Base-by-base conservation (phyloP, 2,888 invertebrate genomes). In the Mesorhabditis sp. region DNA sequence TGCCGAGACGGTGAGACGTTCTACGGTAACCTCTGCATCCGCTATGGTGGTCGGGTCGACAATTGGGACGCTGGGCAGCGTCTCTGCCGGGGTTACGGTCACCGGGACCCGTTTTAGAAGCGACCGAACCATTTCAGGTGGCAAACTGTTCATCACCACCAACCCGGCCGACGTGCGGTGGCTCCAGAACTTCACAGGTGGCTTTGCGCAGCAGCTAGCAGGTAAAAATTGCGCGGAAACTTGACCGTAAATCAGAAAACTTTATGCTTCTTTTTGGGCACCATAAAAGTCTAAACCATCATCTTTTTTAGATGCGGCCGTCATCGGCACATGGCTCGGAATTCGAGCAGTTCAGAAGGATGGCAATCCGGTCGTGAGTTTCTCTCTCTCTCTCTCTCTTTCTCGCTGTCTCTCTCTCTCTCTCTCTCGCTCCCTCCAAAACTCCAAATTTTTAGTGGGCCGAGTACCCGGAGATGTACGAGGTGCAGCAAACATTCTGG, bases 401-500 rank as follows among this genome's bases (percentile, higher is more conserved):
- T 28, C 28, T 1, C 28, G 1, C 28, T 28, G 1, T 28, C 28
- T 28, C 28, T 28, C 28, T 28, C 28, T 28, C 28, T 28, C 28
- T 28, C 28, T 28, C 28, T 28, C 28, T 28, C 28, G 28, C 28
- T 28, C 28, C 28, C 28, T 28, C 58, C 7, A 50, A 50, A 50
- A 13, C n/a, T 50, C 7, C 58, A 50, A 50, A 50, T 50, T 50
- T 50, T 50, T 50, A 50, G 58, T 79, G 76, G 76, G 76, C 77
- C 2, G 73, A 69, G 13, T 76, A 74, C 65, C 79, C 79, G 0
- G 73, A 74, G n/a, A 70, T 70, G 28, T 74, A 74, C 67, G 45
- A 75, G 61, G 71, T 79, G 4, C 66, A 68, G 1, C 67, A 77
- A 7, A 66, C 67, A 6, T 76, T 70, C 62, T 79, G 79, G 79